Base-by-base conservation (phyloP, 2,888 invertebrate species). In the Heliconius ismenius region DNA sequence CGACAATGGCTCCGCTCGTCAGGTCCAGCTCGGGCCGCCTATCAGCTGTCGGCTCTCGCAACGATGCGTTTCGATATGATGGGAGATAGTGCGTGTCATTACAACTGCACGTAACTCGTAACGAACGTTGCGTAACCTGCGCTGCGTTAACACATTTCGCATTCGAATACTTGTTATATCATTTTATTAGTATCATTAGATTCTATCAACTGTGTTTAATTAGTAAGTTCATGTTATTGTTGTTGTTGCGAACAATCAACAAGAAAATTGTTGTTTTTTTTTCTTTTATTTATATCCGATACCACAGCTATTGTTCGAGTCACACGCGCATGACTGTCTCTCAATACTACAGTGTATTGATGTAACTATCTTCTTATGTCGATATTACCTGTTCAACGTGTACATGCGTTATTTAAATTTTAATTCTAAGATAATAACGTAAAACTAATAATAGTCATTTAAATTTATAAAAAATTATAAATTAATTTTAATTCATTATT, bases 71-170 rank as follows among this genome's bases (percentile, higher is more conserved):
- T 88, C 86, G 89, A 89, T 89, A 88, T 87, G 89, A 89, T 88
- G 85, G 86, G 87, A 90, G 91, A 92, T 92, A 90, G 90, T 90
- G 91, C 90, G 90, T 91, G 88, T 86, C 86, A 84, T 86, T 87
- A 85, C 85, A 81, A 84, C 83, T 82, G 80, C 82, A 88, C 88
- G 88, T 65, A 65, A 65, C 36, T 65, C 64, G 64, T 90, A 91
- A 91, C 88, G 80, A 81, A 77, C 39, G 78, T 92, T 92, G 89
- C 88, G 85, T 89, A 92, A 92, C 83, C 81, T 79, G 83, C 84
- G 80, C 81, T 79, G 83, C 84, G 80, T 83, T 83, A 84, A 85
- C 82, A 81, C 83, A 85, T 84, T 85, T 84, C 85, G 84, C 84
- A 85, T 83, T 84, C 84, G 82, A 83, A 83, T 83, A 83, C 82